Evolutionary conservation across 2,888 invertebrate genomes (phyloP), one percentile per base, ranked within the genome.

Genomic region (Tortrix viridana): DNA sequence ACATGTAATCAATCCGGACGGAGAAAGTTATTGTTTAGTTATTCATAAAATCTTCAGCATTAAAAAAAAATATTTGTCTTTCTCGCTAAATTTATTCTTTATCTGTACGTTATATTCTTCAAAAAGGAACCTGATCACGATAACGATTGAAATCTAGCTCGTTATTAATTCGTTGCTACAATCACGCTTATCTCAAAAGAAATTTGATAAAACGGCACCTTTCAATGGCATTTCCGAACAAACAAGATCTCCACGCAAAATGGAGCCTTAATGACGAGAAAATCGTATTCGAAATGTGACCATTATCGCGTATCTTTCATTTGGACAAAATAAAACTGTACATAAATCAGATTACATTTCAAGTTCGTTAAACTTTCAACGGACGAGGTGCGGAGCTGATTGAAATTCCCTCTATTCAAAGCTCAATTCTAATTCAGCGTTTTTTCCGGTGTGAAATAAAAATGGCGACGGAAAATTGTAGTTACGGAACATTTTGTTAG

Each of bases 321-420:
- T 60, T 61, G 57, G 5, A 37, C 58, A 56, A 70, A 67, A 77
- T 77, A 79, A 79, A 77, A 73, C 77, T 74, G 50, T 56, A 79
- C 74, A 79, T 75, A 84, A 85, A 84, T 84, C 79, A 75, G 78
- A 82, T 84, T 84, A 81, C 73, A 80, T 80, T 83, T 84, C 80
- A 69, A 82, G 82, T 85, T 85, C 82, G 84, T 84, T 85, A 84
- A 84, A 84, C 83, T 82, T 84, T 80, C 76, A 83, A 74, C 70
- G 70, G 74, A 71, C 68, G 74, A 75, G 72, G 73, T 74, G 78
- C 71, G 71, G 69, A 63, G 37, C 69, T 79, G 81, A 85, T 83
- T 82, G 82, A 76, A 76, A 83, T 75, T 70, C 75, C 67, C 70
- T 71, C 69, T 74, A 70, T 71, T 73, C 64, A 74, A 72, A 69